Evolutionary conservation across 2,888 invertebrate genomes (phyloP).

Genomic region (Tuberolachnus salignus): DNA sequence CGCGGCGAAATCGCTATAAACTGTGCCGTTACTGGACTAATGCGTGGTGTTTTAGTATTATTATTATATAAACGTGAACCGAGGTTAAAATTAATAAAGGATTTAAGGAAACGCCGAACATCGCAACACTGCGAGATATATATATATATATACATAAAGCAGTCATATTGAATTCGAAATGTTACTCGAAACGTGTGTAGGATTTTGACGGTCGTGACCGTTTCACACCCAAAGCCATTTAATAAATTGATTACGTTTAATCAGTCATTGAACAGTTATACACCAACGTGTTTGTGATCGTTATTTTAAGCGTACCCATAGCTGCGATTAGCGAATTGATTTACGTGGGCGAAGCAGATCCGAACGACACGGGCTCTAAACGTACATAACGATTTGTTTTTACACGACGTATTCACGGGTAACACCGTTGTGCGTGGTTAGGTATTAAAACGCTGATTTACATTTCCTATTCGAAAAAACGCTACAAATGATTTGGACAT

Average conservation of each 20-base stretch:
- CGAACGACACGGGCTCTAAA: background rate
- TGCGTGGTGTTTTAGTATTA: too few species aligned
- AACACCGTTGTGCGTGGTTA: too few species aligned
- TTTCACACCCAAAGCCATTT: background rate
- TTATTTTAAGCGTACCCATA: background rate
- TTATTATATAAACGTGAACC: too few species aligned
- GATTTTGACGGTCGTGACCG: background rate
- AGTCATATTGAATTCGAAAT: background rate
- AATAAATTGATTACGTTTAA: constrained; percentile 2
- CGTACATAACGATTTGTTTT: background rate
- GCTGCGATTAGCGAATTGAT: background rate
- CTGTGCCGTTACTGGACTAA: too few species aligned
- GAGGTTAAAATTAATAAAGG: background rate
- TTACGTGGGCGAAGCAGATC: background rate
- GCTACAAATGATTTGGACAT: too few species aligned
- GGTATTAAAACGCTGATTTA: too few species aligned
- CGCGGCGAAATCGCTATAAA: too few species aligned
- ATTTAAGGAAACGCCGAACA: background rate
- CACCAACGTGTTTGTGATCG: too few species aligned
- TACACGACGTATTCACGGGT: too few species aligned
- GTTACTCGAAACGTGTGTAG: background rate
- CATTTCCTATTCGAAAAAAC: too few species aligned
- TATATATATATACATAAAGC: background rate
- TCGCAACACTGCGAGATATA: background rate
- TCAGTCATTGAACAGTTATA: background rate